Base-by-base conservation (phyloP, 2,797 vertebrate species). In the Enoplosus armatus region DNA sequence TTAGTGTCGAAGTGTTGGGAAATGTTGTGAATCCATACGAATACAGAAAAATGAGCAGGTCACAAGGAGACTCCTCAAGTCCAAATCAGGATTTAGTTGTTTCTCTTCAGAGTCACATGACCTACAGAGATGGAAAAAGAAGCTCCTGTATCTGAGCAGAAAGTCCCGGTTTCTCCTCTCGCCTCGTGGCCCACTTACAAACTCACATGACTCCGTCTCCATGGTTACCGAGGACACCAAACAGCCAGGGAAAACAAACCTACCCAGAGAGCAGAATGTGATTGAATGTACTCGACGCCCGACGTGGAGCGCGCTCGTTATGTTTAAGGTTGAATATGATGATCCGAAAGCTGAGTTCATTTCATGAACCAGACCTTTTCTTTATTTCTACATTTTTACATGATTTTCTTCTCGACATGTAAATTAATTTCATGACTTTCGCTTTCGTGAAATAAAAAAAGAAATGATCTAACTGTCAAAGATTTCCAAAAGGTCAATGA, bases 201-300 rank as follows among this genome's bases (percentile, higher is more conserved):
- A 47, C 47, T 82, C 83, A 79, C 79, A 82, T 75, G 81, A 85
- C 83, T 84, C 11, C 1, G 48, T 89, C 72, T 67, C 85, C 81
- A 79, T 87, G 81, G 85, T 79, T 48, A 87, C 85, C 12, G 63
- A 82, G 76, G 81, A 85, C 80, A 84, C 87, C 78, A 72, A 82
- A 84, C 78, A 85, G 63, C 78, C n/a, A 77, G 78, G 80, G 83
- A 87, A 72, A 89, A 85, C 51, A 60, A 14, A 31, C 5, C 33
- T 82, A 48, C 18, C 43, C 39, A 27, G 67, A 61, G 6, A 66
- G 41, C 20, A 6, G 12, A 60, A 43, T 10, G 3, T 24, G 55
- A 67, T 1, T 27, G 20, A 33, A 56, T 14, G 2, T 31, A 6
- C 20, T 7, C 4, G 41, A 43, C 10, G 59, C 15, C 27, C 7